phyloP scores from a whole-genome alignment of 1,140 invertebrate species.

The Stenopsyche tienmushanensis region DNA sequence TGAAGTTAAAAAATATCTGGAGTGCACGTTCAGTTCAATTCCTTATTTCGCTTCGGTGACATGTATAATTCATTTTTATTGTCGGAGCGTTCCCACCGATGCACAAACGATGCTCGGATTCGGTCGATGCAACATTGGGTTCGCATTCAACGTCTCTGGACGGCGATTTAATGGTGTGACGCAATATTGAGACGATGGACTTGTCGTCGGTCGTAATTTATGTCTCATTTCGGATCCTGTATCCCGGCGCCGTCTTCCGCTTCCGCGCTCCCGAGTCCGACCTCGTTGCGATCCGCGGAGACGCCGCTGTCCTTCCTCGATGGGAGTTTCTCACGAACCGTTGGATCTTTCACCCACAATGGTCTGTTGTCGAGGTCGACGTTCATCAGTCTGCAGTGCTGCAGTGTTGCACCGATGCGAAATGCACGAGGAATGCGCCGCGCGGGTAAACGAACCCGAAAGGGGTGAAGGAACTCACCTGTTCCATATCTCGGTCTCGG shows the following conservation, averaged over 20 bases:
- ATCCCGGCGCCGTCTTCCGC: background rate
- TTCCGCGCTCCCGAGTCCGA: background rate
- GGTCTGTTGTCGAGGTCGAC: background rate
- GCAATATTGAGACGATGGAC: no score
- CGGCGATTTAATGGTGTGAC: no score
- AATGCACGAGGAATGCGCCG: conserved; percentile 24
- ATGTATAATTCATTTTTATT: no score
- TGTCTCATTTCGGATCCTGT: no score
- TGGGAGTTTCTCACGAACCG: background rate
- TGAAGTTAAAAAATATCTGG: no score
- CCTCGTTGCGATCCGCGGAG: background rate
- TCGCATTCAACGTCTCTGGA: no score
- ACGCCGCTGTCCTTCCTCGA: background rate
- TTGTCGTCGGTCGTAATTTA: no score
- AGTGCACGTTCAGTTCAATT: no score
- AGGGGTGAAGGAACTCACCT: conserved; percentile 41
- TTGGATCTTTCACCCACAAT: conserved; percentile 4
- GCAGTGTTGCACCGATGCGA: conserved; percentile 1
- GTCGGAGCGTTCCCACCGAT: no score
- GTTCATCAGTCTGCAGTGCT: background rate
- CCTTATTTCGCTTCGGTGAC: no score
- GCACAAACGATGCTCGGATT: no score
- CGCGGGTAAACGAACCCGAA: conserved; percentile 39
- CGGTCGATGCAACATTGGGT: no score
- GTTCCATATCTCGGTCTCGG: conserved; percentile 42